Base-by-base conservation (phyloP, 2,888 invertebrate genomes). In the Pecten maximus region DNA sequence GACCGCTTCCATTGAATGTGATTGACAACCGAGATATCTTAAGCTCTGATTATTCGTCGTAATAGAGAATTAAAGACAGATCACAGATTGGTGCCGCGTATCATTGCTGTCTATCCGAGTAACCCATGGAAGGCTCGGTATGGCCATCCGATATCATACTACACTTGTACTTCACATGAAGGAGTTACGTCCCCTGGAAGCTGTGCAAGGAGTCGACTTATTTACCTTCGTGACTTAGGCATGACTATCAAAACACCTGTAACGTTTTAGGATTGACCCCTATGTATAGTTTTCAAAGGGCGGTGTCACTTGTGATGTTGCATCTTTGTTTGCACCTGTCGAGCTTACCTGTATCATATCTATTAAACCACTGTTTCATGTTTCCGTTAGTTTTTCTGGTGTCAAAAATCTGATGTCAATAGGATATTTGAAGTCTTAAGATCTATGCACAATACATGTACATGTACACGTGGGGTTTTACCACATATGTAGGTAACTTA, bases 21-120 rank as follows among this genome's bases (percentile, higher is more conserved):
- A 74, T 74, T 74, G 74, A 74, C 74, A 74, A 74, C 74, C 74
- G 74, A 74, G 74, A 74, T 35, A 74, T 74, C 35, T 74, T 74
- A 74, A 74, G 28, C 74, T 35, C 8, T 74, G 74, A 35, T 74
- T 35, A 74, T 74, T 74, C 74, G 28, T 35, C 10, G 74, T 74
- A 35, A 74, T 74, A 74, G 74, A 35, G 74, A 74, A 74, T 74
- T 74, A 74, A 74, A 74, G 74, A 10, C 74, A 74, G 74, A 74
- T 74, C 35, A 74, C 74, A 35, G 28, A 74, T 28, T 35, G 74
- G 10, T 8, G 35, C 35, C 35, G 35, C 2, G 28, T 74, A 10
- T 35, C 74, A 74, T 74, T 74, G 74, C 23, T 74, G 35, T 35
- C 74, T 74, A 28, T 28, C 74, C 74, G 74, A 74, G 74, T 74